Evolutionary conservation across 2,888 invertebrate genomes (phyloP).

Genomic region (Lasioglossum zephyrum): DNA sequence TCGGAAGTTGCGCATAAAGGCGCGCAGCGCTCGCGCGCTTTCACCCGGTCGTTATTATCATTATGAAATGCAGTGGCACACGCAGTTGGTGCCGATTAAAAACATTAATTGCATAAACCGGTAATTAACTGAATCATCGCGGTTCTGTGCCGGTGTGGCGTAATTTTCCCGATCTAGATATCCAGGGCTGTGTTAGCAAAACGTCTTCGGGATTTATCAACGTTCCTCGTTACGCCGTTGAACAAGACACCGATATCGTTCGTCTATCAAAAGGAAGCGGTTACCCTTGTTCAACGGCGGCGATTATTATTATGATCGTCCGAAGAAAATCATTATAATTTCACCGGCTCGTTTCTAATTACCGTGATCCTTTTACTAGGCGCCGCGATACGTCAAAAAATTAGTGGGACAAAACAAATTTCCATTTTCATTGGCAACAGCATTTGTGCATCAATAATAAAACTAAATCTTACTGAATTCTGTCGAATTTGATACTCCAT

Average conservation of each 20-base stretch:
- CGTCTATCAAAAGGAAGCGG: conserved; percentile 30
- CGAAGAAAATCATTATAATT: conserved; percentile 25
- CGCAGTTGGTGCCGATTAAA: conserved; percentile 54
- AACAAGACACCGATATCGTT: conserved; percentile 37
- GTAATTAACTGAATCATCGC: conserved; percentile 61
- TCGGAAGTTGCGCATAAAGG: conserved; percentile 63
- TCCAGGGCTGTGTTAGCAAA: conserved; percentile 49
- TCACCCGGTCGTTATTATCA: conserved; percentile 59
- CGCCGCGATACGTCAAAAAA: neutral
- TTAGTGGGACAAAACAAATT: too few relatives aligned
- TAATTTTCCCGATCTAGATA: conserved; percentile 52
- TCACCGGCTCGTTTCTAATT: conserved; percentile 5
- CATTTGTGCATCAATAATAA: too few relatives aligned
- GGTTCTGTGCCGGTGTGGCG: conserved; percentile 30
- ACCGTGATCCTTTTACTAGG: conserved; percentile 6
- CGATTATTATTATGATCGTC: conserved; percentile 30
- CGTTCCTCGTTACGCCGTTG: conserved; percentile 28
- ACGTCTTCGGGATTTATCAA: conserved; percentile 50
- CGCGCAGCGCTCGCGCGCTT: conserved; percentile 55
- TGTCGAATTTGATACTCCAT: too few relatives aligned
- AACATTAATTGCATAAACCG: conserved; percentile 63
- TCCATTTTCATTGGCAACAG: too few relatives aligned
- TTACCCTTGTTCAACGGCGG: conserved; percentile 2
- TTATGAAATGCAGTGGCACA: conserved; percentile 61
- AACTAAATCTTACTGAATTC: too few relatives aligned